phyloP scores from a whole-genome alignment of 2,888 invertebrate genomes.

The Caenorhabditis wallacei region DNA sequence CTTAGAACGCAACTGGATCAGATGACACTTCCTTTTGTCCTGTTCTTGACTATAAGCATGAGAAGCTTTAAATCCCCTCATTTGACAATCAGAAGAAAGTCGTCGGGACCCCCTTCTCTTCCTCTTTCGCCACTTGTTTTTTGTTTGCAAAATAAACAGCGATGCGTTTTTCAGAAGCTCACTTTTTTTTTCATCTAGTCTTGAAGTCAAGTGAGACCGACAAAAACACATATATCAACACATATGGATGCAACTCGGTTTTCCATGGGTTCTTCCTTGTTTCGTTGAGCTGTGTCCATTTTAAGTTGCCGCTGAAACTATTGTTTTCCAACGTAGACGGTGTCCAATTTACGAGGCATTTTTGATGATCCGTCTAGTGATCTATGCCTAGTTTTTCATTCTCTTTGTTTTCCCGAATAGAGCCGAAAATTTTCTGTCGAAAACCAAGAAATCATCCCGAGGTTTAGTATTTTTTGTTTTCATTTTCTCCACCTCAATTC shows the following conservation, averaged over 20 bases:
- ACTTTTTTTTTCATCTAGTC: slow-evolving; percentile 34
- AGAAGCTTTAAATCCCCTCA: slow-evolving; percentile 35
- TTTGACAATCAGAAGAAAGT: slow-evolving; percentile 48
- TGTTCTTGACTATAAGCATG: slow-evolving; percentile 27
- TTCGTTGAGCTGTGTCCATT: slow-evolving; percentile 33
- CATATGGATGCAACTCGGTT: slow-evolving; percentile 29
- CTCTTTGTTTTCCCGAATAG: slow-evolving; percentile 13
- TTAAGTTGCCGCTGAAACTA: slow-evolving; percentile 9
- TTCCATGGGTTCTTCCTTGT: slow-evolving; percentile 9
- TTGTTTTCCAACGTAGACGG: slow-evolving; percentile 10
- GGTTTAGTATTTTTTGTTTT: slow-evolving; percentile 4
- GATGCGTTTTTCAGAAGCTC: slow-evolving; percentile 46
- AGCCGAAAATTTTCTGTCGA: background rate
- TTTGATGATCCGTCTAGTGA: slow-evolving; percentile 32
- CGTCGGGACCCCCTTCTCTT: slow-evolving; percentile 33
- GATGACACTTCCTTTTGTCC: slow-evolving; percentile 15
- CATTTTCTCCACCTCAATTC: background rate
- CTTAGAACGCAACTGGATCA: slow-evolving; percentile 2
- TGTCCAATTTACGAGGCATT: slow-evolving; percentile 21
- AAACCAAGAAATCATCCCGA: slow-evolving; percentile 5
- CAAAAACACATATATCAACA: slow-evolving; percentile 59
- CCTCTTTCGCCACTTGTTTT: slow-evolving; percentile 38
- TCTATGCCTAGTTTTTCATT: slow-evolving; percentile 17
- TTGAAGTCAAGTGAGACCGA: slow-evolving; percentile 41
- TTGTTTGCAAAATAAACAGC: slow-evolving; percentile 60